Base-by-base conservation (phyloP, 37 sponge, comb jelly and placozoan genomes). In the Lycopodina hypogea region DNA sequence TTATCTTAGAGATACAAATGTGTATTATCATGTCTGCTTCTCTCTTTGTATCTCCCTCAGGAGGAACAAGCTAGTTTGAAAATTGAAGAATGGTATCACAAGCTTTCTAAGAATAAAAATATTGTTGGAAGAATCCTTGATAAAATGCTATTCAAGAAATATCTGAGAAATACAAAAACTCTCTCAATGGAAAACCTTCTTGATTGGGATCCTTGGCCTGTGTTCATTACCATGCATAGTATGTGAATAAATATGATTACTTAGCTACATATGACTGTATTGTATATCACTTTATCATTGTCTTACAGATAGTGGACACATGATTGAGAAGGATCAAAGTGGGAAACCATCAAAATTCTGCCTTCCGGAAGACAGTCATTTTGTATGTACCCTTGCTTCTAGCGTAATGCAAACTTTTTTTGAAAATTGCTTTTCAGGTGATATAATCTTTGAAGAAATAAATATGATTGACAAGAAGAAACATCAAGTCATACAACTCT, bases 191-290 rank as follows among this genome's bases (percentile, higher is more conserved):
- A 87, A 63, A 78, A 71, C 18, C 57, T 87, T 26, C 64, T 87
- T 12, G 34, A 63, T 0, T 87, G 88, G 88, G 67, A 58, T 18
- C 32, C 70, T 1, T 87, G 88, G 88, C 78, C 88, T 6, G 61
- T 45, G 21, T 87, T 38, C 39, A 71, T 87, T 23, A 71, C 23
- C 6, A 62, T 87, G 21, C 75, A 87, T 42, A 37, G 87, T 87
- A 69, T 35, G 81, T 73, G 41, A 56, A 28, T 35, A 53, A 48
- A 45, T 35, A 70, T 41, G 71, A 59, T 6, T 59, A 28, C 28
- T 23, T 6, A 23, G 28, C 60, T 17, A 59, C 12, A 26, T 59
- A 59, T 26, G 6, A 2, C 7, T 65, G 18, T 3, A 2, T 34
- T 14, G 35, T 34, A 32, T 7, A 65, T 11, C 30, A 30, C 38